phyloP scores from a whole-genome alignment of 2,113 vertebrate genomes.

The Pseudorasbora parva region DNA sequence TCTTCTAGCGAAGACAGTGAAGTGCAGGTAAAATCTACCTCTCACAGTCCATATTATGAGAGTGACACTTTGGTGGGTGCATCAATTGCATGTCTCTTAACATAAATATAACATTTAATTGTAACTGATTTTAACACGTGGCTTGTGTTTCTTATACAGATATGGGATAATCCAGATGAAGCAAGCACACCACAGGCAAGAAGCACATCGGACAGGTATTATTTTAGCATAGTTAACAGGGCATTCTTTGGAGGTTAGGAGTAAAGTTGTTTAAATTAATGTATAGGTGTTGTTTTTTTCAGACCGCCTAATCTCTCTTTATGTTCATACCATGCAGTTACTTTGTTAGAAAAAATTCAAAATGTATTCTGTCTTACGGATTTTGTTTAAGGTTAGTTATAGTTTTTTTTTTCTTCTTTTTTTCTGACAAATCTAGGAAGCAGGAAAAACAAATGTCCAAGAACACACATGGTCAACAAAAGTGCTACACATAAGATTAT shows the following conservation, averaged over 20 bases:
- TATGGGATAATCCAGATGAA: neutral
- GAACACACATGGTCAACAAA: neutral
- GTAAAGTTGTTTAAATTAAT: neutral
- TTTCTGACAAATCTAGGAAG: conserved; percentile 9
- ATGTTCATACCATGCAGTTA: neutral
- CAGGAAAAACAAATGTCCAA: neutral
- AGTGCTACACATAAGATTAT: neutral
- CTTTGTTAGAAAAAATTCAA: neutral
- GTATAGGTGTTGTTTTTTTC: neutral
- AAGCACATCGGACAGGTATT: neutral
- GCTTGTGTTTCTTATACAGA: neutral
- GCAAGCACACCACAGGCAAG: neutral
- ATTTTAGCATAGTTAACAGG: neutral
- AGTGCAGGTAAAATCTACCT: neutral
- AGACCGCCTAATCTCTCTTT: neutral
- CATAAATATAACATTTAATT: conserved; percentile 6
- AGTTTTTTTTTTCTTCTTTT: neutral
- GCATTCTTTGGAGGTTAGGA: neutral
- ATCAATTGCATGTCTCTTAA: neutral
- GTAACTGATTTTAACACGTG: neutral
- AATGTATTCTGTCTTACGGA: neutral
- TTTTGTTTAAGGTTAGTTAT: neutral
- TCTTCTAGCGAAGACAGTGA: conserved; percentile 5
- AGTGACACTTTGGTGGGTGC: conserved; percentile 4
- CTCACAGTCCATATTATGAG: neutral